A percentile compares a stretch with the other conserved stretches of the same genome.
phyloP scores from a whole-genome alignment of 2,888 invertebrate species.

The Pollenia griseotomentosa region DNA sequence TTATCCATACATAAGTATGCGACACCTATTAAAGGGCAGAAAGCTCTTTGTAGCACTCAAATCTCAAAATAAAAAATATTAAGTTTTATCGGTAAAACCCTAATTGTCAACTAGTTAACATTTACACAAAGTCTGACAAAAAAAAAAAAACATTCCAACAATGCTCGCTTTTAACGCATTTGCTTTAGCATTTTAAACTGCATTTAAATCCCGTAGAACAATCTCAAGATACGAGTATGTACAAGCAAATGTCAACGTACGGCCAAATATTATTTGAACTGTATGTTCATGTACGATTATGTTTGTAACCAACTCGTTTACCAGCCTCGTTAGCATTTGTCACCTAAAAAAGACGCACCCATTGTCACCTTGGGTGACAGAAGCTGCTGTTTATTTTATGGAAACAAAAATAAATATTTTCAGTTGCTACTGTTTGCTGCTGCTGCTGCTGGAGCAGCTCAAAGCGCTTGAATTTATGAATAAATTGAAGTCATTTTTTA shows the following conservation, averaged over 20 bases:
- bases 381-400: constrained; percentile 60
- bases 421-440: constrained; percentile 35
- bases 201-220: constrained; percentile 33
- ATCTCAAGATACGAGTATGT: neutral
- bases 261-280: constrained; percentile 33
- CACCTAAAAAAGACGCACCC: constrained; percentile 68
- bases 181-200: constrained; percentile 22
- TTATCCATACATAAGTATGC: neutral
- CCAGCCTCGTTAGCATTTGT: constrained; percentile 68
- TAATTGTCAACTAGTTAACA: constrained; percentile 52
- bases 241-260: constrained; percentile 51
- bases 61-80: neutral
- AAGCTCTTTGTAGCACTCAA: neutral
- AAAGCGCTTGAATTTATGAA: constrained; percentile 22
- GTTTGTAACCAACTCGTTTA: constrained; percentile 22
- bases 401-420: constrained; percentile 35
- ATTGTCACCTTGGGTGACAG: constrained; percentile 62
- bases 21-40: neutral
- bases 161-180: constrained; percentile 40
- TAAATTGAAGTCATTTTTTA: constrained; percentile 25
- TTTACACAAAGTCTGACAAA: constrained; percentile 10
- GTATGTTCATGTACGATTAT: neutral
- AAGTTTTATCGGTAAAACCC: neutral
- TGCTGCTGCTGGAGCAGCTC: constrained; percentile 22
- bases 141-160: neutral